Percentiles rank a stretch among this genome's conserved stretches.
Conservation (phyloP, 2,888 invertebrate species). For the Acanthosepion esculentum region DNA sequence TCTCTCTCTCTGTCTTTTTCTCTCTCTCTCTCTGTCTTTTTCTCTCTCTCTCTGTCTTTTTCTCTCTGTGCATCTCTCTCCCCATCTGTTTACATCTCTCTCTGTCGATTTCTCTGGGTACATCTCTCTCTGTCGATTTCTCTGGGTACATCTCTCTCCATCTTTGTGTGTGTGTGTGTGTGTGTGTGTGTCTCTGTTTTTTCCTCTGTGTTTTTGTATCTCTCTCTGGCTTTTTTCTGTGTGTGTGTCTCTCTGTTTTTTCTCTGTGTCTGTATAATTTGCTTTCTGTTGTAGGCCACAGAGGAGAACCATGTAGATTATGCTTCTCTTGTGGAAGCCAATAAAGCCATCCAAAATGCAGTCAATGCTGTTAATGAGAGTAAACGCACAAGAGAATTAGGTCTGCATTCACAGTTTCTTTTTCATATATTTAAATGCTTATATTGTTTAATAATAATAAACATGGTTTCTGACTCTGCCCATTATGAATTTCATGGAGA, state of each 20-base stretch:
- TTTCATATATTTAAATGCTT: neutral
- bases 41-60: no score
- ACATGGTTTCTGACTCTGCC: no score
- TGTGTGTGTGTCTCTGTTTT: neutral
- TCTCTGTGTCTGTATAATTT: neutral
- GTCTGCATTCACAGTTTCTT: neutral
- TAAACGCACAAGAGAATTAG: constrained; percentile 23
- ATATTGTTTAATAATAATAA: no score
- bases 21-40: no score
- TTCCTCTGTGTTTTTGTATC: neutral
- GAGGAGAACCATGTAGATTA: constrained; percentile 14
- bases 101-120: neutral
- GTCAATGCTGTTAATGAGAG: constrained; percentile 38
- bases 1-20: no score
- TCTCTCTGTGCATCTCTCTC: neutral
- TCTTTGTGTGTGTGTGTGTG: no score
- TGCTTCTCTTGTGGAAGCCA: neutral
- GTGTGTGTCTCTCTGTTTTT: neutral
- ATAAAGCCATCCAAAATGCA: neutral
- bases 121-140: neutral
- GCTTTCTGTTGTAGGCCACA: neutral
- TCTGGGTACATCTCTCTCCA: no score
- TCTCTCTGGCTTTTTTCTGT: neutral
- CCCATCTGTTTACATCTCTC: no score
- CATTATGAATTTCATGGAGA: no score